Evolutionary conservation across 2,888 invertebrate genomes (phyloP), one percentile per base, ranked within the genome.

Genomic region (Orthosia gracilis): DNA sequence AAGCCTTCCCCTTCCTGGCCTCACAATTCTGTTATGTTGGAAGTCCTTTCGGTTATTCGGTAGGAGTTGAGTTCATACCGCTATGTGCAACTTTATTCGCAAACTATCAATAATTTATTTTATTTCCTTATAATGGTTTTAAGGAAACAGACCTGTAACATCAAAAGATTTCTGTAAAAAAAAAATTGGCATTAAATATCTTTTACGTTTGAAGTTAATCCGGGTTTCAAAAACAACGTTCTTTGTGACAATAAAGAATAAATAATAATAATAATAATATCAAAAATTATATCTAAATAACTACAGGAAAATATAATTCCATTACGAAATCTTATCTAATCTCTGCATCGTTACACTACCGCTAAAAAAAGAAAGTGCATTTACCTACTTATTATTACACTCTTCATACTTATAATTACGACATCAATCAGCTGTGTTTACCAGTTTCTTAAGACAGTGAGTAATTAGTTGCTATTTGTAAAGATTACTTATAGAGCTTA

Each of bases 331-430:
- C 17, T 23, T 40, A 59, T 50, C 59, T 80, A 40, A 49, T 23
- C 26, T 55, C 13, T 17, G 2, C 13, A 54, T 49, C 73, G 47
- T 40, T 63, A 74, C 26, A 58, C 21, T 78, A 63, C 31, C 62
- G 26, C 65, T 21, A 17, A 64, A 69, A 76, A 63, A 77, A 61
- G 66, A 82, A 78, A 80, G 82, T 78, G 59, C 81, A 13, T 4
- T 40, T 9, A 47, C 0, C 47, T n/a, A 54, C 62, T 58, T 55
- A 67, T 11, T 17, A 54, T 49, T 17, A 54, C 40, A 15, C 12
- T 47, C 17, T 23, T 70, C 23, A 26, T 31, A 54, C 0, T 58
- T n/a, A 61, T 72, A 72, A 80, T 80, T 82, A 68, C 78, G 15
- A 62, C 83, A 82, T 77, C 59, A 82, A 71, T 79, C 63, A 58